Conservation (phyloP, 2,113 vertebrate genomes). For the Tachuris rubrigastra region DNA sequence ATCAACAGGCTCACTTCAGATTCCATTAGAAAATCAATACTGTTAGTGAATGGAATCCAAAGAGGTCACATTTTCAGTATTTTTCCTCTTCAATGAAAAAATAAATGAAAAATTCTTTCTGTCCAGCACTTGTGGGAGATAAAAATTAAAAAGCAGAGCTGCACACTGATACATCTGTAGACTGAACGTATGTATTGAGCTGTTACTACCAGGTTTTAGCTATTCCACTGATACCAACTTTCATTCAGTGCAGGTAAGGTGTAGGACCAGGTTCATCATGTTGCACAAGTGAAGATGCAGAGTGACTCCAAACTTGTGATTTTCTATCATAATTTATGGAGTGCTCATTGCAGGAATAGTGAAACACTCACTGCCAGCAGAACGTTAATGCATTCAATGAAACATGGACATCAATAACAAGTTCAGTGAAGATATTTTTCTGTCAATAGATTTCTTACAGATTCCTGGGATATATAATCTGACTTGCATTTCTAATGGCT, state of each 20-base stretch:
- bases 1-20: slow-evolving; percentile 52
- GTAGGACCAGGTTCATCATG: background rate
- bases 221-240: background rate
- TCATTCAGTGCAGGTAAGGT: background rate
- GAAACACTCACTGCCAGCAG: background rate
- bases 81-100: slow-evolving; percentile 23
- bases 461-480: background rate
- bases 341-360: background rate
- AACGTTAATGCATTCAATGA: slow-evolving; percentile 7
- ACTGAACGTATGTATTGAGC: background rate
- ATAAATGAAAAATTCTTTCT: slow-evolving; percentile 41
- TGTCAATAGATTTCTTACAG: background rate
- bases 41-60: slow-evolving; percentile 54
- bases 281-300: background rate
- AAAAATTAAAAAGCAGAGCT: background rate
- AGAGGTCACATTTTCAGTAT: slow-evolving; percentile 32
- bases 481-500: background rate
- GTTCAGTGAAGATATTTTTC: background rate
- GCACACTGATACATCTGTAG: background rate
- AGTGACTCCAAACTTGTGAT: background rate
- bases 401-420: background rate
- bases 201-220: background rate
- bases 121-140: background rate
- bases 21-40: slow-evolving; percentile 66
- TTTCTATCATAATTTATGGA: background rate